A percentile compares a stretch with the other conserved stretches of the same genome.
phyloP scores from a whole-genome alignment of 1,140 invertebrate species.

The Dysdera silvatica region DNA sequence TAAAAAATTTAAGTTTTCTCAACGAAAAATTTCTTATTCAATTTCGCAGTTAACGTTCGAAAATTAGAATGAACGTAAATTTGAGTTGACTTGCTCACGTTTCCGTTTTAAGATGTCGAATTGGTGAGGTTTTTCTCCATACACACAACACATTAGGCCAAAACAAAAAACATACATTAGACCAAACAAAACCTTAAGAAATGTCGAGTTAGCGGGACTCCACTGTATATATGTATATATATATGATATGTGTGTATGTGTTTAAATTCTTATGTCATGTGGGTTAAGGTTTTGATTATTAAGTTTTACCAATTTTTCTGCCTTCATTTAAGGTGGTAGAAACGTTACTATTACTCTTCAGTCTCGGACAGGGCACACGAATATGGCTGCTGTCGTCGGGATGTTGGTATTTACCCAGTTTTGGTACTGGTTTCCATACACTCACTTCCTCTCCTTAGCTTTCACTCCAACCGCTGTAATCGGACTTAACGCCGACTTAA shows the following conservation, averaged over 20 bases:
- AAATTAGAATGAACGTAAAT: no score
- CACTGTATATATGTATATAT: not conserved
- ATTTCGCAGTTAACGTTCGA: no score
- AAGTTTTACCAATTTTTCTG: not conserved
- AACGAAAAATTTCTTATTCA: no score
- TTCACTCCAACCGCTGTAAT: constrained; percentile 96
- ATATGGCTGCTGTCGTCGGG: constrained; percentile 95
- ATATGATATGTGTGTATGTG: constrained; percentile 42
- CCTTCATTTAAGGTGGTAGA: constrained; percentile 62
- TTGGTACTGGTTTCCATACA: constrained; percentile 99
- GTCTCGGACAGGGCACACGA: constrained; percentile 93
- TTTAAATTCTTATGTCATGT: not conserved
- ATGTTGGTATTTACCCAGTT: constrained; percentile 97
- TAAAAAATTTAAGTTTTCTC: no score
- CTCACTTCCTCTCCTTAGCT: constrained; percentile 88
- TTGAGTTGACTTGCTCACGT: no score
- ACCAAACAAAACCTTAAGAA: no score
- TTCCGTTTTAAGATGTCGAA: no score
- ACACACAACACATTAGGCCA: no score
- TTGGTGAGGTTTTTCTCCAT: no score
- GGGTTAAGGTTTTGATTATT: not conserved
- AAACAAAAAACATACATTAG: no score
- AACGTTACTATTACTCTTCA: constrained; percentile 94
- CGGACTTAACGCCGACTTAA: constrained; percentile 85
- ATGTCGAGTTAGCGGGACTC: no score